These are phyloP conservation scores for Salmo trutta DNA, from an alignment of 2,797 vertebrate genomes.

Conservation along the genomic window DNA sequence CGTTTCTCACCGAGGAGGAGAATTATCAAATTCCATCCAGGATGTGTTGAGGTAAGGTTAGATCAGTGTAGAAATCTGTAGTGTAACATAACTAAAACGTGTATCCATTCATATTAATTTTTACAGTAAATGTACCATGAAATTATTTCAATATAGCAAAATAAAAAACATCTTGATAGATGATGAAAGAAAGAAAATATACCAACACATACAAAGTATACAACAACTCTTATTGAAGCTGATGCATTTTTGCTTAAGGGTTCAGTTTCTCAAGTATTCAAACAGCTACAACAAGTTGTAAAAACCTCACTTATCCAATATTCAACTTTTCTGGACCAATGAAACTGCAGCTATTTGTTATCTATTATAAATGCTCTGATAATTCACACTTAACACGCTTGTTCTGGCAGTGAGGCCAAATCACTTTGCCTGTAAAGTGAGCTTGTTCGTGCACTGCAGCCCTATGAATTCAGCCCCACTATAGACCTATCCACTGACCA, in stretches of 20 bases:
- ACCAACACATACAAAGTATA: neutral
- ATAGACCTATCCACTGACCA: neutral
- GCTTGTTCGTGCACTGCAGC: neutral
- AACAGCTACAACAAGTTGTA: neutral
- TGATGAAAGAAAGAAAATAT: neutral
- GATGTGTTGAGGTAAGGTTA: too few relatives aligned
- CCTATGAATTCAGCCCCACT: neutral
- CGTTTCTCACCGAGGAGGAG: neutral
- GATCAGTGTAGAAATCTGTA: too few relatives aligned
- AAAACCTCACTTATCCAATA: neutral
- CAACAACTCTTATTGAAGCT: neutral
- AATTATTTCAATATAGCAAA: neutral
- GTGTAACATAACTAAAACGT: too few relatives aligned
- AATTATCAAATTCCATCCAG: too few relatives aligned
- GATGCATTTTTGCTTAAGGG: neutral
- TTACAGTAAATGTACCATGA: too few relatives aligned
- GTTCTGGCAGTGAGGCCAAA: neutral
- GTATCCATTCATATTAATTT: too few relatives aligned
- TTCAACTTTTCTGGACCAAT: slow-evolving; percentile 10
- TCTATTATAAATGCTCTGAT: slow-evolving; percentile 2
- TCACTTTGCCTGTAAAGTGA: neutral
- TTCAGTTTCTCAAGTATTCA: neutral
- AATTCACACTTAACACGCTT: neutral
- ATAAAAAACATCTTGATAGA: neutral
- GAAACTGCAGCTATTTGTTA: slow-evolving; percentile 6